Evolutionary conservation across 2,797 vertebrate species (phyloP), one percentile per base, ranked within the genome.

Genomic region (Alauda arvensis): DNA sequence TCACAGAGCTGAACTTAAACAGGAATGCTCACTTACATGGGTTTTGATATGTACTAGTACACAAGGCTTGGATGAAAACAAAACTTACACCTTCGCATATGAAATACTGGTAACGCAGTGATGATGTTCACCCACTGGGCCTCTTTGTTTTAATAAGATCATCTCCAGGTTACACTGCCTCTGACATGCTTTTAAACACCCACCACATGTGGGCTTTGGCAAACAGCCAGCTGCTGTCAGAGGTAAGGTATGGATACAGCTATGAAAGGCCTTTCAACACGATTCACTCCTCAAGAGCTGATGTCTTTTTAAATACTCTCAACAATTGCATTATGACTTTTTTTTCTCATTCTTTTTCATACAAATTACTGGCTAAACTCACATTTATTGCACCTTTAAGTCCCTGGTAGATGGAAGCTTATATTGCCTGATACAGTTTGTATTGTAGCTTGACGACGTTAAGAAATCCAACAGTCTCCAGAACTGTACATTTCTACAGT

Each of bases 401-500:
- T 93, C 90, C 92, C 83, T 83, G 92, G 89, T 88, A 93, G 89
- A 93, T 86, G 90, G 90, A 93, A 92, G 91, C 91, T 88, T 91
- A 87, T 91, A 92, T 90, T 88, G 92, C 91, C 94, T 92, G 91
- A 94, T 67, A 77, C 2, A 51, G 86, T 95, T 94, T 94, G 80
- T 81, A 77, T 72, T 90, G 85, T 94, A 86, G 85, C 90, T 93
- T 95, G 85, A 94, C 61, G 51, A 82, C 18, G 2, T 72, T 89
- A 93, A 69, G 91, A 92, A 95, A 95, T 75, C 16, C 42, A 93
- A 93, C 84, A 92, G 77, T 91, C 67, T 83, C 92, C 83, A 89
- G 88, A 93, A 94, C 81, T 87, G 85, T 93, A 93, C 90, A 87
- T 95, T 92, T 95, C 59, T 74, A 93, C 83, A 92, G 93, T 67